phyloP scores from a whole-genome alignment of 1,140 invertebrate genomes.

The Nixonia krombeini region DNA sequence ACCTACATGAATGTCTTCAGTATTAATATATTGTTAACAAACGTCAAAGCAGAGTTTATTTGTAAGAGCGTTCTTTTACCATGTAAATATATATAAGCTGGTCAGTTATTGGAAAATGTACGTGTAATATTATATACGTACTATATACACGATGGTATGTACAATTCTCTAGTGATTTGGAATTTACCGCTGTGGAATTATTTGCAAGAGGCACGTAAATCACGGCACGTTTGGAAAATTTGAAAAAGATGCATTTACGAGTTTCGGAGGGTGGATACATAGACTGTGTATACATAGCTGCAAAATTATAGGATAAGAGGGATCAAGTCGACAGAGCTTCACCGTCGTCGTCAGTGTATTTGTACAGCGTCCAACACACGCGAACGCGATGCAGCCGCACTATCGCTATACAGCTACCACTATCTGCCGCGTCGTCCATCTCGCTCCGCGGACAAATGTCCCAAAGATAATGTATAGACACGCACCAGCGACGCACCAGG shows the following conservation, averaged over 20 bases:
- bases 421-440: constrained; percentile 31
- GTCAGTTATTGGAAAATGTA: too few relatives aligned
- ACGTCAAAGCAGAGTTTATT: too few relatives aligned
- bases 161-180: too few relatives aligned
- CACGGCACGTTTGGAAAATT: background rate
- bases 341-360: constrained; percentile 21
- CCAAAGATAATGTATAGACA: constrained; percentile 42
- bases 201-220: too few relatives aligned
- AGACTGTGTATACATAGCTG: background rate
- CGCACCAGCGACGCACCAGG: constrained; percentile 30
- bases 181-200: too few relatives aligned
- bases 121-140: too few relatives aligned
- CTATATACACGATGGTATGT: too few relatives aligned
- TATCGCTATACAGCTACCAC: constrained; percentile 3
- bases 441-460: constrained; percentile 31
- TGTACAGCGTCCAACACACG: constrained; percentile 10
- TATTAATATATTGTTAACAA: too few relatives aligned
- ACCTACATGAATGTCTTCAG: too few relatives aligned
- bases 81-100: too few relatives aligned
- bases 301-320: constrained; percentile 32
- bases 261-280: constrained; percentile 1
- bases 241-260: background rate
- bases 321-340: constrained; percentile 46
- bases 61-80: too few relatives aligned
- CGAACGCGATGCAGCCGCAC: background rate